Evolutionary conservation across 1,140 invertebrate genomes (phyloP).

Genomic region (Drosophila paulistorum): DNA sequence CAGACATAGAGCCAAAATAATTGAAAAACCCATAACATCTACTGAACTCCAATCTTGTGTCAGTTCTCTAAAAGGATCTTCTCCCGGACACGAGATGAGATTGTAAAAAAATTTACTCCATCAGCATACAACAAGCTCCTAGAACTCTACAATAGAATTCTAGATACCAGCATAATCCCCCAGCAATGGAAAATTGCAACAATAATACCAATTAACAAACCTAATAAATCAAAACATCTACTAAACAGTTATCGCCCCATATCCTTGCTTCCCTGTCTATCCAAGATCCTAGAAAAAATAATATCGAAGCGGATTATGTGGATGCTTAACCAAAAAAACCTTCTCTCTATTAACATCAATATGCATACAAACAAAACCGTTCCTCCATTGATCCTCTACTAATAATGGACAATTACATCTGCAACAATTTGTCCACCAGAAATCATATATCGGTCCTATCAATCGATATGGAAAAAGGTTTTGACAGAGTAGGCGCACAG

Average conservation of each 20-base stretch:
- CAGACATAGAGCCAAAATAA: not conserved
- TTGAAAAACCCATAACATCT: slow-evolving; percentile 7
- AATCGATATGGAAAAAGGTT: slow-evolving; percentile 17
- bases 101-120: slow-evolving; percentile 2
- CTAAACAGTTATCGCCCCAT: slow-evolving; percentile 10
- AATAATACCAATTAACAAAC: slow-evolving; percentile 22
- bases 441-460: slow-evolving; percentile 15
- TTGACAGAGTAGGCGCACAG: not conserved
- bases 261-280: slow-evolving; percentile 8
- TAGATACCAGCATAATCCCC: slow-evolving; percentile 5
- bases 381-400: slow-evolving; percentile 12
- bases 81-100: slow-evolving; percentile 9
- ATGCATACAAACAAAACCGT: slow-evolving; percentile 21
- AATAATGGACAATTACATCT: slow-evolving; percentile 8
- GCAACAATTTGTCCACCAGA: slow-evolving; percentile 12
- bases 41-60: slow-evolving; percentile 7
- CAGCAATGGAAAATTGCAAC: not conserved
- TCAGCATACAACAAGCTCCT: not conserved
- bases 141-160: slow-evolving; percentile 16
- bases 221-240: slow-evolving; percentile 14
- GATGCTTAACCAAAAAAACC: slow-evolving; percentile 20
- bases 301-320: slow-evolving; percentile 15
- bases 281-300: slow-evolving; percentile 13
- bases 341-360: slow-evolving; percentile 14
- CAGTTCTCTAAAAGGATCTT: not conserved